A percentile compares a stretch with the other conserved stretches of the same genome.
Evolutionary conservation across 1,140 invertebrate species (phyloP).

Genomic region (Contarinia nasturtii): DNA sequence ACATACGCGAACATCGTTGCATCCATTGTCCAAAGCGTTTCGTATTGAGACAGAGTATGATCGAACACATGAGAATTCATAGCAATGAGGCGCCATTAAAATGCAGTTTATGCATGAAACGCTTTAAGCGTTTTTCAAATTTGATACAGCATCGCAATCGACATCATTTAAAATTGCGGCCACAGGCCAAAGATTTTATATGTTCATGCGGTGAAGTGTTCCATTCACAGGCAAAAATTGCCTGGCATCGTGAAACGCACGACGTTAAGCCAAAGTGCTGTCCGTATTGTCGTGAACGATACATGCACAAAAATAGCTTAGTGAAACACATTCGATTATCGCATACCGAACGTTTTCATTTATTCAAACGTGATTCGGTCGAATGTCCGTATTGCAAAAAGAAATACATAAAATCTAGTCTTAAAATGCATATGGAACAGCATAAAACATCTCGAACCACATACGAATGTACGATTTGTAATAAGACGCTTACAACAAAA

Average conservation of each 20-base stretch:
- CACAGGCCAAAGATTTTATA: slow-evolving; percentile 53
- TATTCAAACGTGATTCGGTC: slow-evolving; percentile 46
- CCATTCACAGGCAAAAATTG: slow-evolving; percentile 59
- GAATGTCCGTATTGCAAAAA: slow-evolving; percentile 63
- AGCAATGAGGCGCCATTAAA: slow-evolving; percentile 62
- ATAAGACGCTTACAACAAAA: slow-evolving; percentile 68
- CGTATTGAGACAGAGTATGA: slow-evolving; percentile 53
- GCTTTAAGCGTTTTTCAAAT: slow-evolving; percentile 69
- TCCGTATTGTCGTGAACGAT: slow-evolving; percentile 62
- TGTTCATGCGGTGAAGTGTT: slow-evolving; percentile 64
- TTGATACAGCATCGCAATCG: slow-evolving; percentile 64
- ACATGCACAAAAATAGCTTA: slow-evolving; percentile 59
- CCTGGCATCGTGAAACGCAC: slow-evolving; percentile 72
- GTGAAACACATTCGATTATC: slow-evolving; percentile 63
- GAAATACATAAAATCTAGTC: slow-evolving; percentile 54
- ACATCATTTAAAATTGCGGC: slow-evolving; percentile 43
- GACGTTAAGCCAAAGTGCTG: slow-evolving; percentile 65
- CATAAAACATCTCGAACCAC: slow-evolving; percentile 50
- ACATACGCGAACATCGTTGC: slow-evolving; percentile 42
- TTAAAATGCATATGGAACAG: slow-evolving; percentile 61
- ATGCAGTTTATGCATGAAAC: slow-evolving; percentile 56
- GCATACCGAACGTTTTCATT: slow-evolving; percentile 57
- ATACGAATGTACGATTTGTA: slow-evolving; percentile 62
- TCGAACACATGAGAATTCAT: slow-evolving; percentile 63
- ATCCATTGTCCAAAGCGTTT: slow-evolving; percentile 65